These are phyloP conservation scores for Phrynosoma blainvillii DNA, from an alignment of 2,113 vertebrate species.

Conservation along the genomic window DNA sequence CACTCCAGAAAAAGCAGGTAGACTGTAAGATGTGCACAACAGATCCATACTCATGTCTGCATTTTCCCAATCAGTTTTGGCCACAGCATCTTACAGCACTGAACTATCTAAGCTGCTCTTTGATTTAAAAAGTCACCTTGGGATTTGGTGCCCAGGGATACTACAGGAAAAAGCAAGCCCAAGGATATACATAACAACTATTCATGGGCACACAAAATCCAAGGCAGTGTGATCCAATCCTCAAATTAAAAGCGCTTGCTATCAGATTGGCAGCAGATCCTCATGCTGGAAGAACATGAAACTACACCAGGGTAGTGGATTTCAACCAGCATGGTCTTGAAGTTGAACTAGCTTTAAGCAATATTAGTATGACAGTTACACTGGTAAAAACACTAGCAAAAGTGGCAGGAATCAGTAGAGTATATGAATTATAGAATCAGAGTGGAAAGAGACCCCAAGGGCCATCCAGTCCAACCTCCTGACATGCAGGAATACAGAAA, in stretches of 20 bases:
- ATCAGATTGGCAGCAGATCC: neutral
- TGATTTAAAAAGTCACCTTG: constrained; percentile 3
- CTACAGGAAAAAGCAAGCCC: neutral
- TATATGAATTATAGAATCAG: no score
- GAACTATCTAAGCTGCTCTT: constrained; percentile 3
- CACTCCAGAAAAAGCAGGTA: neutral
- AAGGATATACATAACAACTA: neutral
- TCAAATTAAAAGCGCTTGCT: neutral
- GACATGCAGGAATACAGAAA: no score
- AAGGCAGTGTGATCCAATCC: neutral
- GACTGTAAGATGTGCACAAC: neutral
- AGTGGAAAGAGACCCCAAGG: no score
- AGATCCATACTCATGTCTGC: neutral
- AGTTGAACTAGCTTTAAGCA: neutral
- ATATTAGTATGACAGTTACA: neutral
- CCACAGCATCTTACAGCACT: neutral
- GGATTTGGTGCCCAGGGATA: neutral
- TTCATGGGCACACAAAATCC: neutral
- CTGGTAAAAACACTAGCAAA: neutral
- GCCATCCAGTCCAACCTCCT: no score
- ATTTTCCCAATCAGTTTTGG: neutral
- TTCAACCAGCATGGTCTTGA: neutral
- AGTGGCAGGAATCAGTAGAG: neutral
- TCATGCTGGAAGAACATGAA: neutral
- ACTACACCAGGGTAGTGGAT: neutral